Evolutionary conservation across 2,797 vertebrate species (phyloP).

Genomic region (Poeciliopsis infans): DNA sequence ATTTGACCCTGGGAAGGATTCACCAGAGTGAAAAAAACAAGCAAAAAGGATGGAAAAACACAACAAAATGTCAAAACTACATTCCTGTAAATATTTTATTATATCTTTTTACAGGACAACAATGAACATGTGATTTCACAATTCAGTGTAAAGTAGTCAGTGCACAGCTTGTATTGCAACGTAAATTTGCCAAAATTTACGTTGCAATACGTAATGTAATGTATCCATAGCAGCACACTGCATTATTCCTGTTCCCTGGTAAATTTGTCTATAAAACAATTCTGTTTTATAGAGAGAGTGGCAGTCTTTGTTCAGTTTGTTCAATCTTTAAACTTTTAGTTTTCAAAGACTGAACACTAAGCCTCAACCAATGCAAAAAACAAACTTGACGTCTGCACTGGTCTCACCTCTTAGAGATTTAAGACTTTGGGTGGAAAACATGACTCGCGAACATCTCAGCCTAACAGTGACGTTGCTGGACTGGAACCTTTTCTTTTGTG

Average conservation of each 20-base stretch:
- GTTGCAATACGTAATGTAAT: no score
- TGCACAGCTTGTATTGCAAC: neutral
- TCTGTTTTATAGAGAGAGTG: neutral
- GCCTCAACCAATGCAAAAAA: neutral
- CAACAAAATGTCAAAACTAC: neutral
- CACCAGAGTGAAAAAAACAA: no score
- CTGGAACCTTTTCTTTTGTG: constrained; percentile 19
- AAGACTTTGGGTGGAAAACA: neutral
- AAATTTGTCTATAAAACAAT: no score
- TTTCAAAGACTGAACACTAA: neutral
- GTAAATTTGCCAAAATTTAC: no score
- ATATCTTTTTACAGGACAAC: neutral
- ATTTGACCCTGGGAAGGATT: no score
- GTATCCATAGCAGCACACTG: no score
- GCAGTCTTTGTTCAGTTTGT: no score
- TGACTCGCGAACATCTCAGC: neutral
- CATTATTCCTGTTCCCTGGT: no score
- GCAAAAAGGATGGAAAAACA: no score
- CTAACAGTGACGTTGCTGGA: constrained; percentile 9
- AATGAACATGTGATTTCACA: neutral
- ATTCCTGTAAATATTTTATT: neutral
- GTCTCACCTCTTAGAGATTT: neutral
- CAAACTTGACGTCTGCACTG: neutral
- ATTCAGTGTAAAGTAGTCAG: neutral
- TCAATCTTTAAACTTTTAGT: neutral